Base-by-base conservation (phyloP, 1,140 invertebrate species). In the Procambarus virginalis region DNA sequence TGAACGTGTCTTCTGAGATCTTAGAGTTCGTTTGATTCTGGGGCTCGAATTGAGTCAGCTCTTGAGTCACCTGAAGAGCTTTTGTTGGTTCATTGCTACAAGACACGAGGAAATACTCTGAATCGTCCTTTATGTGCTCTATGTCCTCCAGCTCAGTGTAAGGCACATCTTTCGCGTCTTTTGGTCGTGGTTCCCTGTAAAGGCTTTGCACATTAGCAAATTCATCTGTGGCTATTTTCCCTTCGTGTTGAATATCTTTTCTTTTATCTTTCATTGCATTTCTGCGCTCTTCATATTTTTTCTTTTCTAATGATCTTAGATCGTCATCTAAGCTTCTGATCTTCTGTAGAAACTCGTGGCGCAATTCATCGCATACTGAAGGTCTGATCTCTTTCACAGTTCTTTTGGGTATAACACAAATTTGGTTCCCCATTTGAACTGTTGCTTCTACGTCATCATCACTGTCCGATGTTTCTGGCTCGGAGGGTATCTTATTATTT, bases 311-410 rank as follows among this genome's bases (percentile, higher is more conserved):
- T 20, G 76, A 49, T 34, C 9, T 34, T 49, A 17, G 76, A 6
- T 48, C 22, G 14, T 78, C 46, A 34, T 78, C n/a, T 14, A 14
- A 10, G 14, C 46, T 48, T n/a, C 49, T 22, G 14, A 48, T 48
- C 76, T 78, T 78, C 48, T 84, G 82, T 14, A 84, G 82, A 22
- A 84, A 84, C 9, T 84, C 82, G n/a, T 84, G 82, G 4, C 82
- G 64, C 2, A 46, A 60, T 46, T 84, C 82, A 2, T 84, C 68
- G 12, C 48, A 70, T 48, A 49, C 58, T 73, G 82, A 70, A 10
- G 73, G 60, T 73, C 82, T 84, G 2, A 9, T 48, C 68, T n/a
- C 14, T 4, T 20, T 46, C 5, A 17, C 20, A 2, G 46, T 58
- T 84, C n/a, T n/a, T 73, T 20, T 84, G 8, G 22, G 46, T 73